Percentiles rank a stretch among this genome's conserved stretches.
phyloP scores from a whole-genome alignment of 2,797 vertebrate species.

The Allobates femoralis region DNA sequence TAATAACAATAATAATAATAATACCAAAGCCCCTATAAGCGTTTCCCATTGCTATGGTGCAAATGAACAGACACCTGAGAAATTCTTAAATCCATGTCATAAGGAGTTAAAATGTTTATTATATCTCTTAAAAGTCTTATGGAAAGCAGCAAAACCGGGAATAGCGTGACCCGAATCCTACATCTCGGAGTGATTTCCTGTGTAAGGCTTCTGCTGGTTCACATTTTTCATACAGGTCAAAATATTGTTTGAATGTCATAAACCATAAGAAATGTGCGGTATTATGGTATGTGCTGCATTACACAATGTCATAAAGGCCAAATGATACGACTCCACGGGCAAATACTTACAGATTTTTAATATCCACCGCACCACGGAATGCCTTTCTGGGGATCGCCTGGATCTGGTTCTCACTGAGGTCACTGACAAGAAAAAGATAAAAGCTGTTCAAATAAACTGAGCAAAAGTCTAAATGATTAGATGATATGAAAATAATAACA shows the following conservation, averaged over 20 bases:
- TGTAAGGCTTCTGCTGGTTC: constrained; percentile 47
- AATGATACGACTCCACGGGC: constrained; percentile 43
- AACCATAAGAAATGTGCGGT: constrained; percentile 51
- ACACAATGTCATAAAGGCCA: constrained; percentile 54
- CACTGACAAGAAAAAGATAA: constrained; percentile 74
- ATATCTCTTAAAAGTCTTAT: constrained; percentile 38
- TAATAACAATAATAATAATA: background rate
- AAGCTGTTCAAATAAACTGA: background rate
- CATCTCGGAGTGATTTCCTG: constrained; percentile 53
- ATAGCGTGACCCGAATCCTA: constrained; percentile 12
- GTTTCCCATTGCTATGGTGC: background rate
- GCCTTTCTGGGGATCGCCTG: constrained; percentile 97
- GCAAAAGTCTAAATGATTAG: background rate
- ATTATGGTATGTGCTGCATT: constrained; percentile 52
- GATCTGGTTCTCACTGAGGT: constrained; percentile 98
- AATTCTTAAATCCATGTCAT: background rate
- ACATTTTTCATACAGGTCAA: constrained; percentile 49
- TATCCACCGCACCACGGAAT: constrained; percentile 95
- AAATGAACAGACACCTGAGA: constrained; percentile 1
- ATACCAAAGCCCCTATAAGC: background rate
- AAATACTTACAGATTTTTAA: constrained; percentile 96
- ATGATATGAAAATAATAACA: background rate
- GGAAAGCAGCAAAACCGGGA: constrained; percentile 21
- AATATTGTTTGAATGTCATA: constrained; percentile 50
- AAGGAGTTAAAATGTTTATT: constrained; percentile 50